Percentiles rank a stretch among this genome's conserved stretches.
These are phyloP conservation scores for Agapetus fuscipes DNA, from an alignment of 2,888 invertebrate species.

Conservation along the genomic window DNA sequence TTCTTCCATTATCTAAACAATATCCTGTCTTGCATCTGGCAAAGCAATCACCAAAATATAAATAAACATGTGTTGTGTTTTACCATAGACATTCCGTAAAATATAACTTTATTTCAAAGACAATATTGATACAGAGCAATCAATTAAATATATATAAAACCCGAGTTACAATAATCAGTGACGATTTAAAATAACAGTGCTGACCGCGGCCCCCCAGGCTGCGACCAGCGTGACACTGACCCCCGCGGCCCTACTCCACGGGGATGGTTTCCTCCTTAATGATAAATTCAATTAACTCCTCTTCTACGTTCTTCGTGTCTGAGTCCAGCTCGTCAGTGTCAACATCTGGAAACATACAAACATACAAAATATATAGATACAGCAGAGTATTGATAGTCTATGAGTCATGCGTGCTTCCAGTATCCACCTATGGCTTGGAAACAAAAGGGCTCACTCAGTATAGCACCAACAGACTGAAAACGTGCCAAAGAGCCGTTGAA, in stretches of 20 bases:
- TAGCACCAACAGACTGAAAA: neutral
- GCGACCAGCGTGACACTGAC: neutral
- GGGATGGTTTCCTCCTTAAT: slow-evolving; percentile 86
- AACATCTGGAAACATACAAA: slow-evolving; percentile 53
- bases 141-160: no score
- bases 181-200: neutral
- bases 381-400: no score
- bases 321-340: slow-evolving; percentile 91
- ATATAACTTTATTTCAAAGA: neutral
- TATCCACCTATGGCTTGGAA: neutral
- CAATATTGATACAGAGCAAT: neutral
- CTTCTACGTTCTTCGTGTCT: slow-evolving; percentile 78
- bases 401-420: no score
- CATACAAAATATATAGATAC: neutral
- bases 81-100: neutral
- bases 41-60: no score
- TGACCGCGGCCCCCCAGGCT: neutral
- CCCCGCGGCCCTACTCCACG: slow-evolving; percentile 56
- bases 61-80: neutral
- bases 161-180: no score
- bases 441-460: neutral
- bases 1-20: no score
- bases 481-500: neutral
- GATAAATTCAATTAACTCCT: slow-evolving; percentile 96
- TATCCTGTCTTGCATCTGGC: no score